Percentiles rank a stretch among this genome's conserved stretches.
phyloP scores from a whole-genome alignment of 2,113 vertebrate genomes.

The Oryctolagus cuniculus region mOryCun1.1 NC_091443.1:106367501-106368000 shows the following conservation, averaged over 20 bases:
- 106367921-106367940: conserved; percentile 1
- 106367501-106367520: too few species aligned
- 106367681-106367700: too few species aligned
- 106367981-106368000: neutral
- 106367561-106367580: neutral
- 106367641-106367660: too few species aligned
- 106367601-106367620: too few species aligned
- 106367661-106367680: too few species aligned
- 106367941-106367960: neutral
- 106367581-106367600: too few species aligned
- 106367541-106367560: neutral
- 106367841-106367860: conserved; percentile 21
- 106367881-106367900: conserved; percentile 11
- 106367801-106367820: neutral
- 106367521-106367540: neutral
- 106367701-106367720: too few species aligned
- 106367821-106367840: neutral
- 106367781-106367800: too few species aligned
- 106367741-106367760: too few species aligned
- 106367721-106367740: too few species aligned
- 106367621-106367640: too few species aligned
- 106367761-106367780: too few species aligned
- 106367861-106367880: neutral
- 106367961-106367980: neutral
- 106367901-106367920: neutral